Conservation (phyloP, 2,113 vertebrate genomes). For the Microcebus tavaratra region DNA sequence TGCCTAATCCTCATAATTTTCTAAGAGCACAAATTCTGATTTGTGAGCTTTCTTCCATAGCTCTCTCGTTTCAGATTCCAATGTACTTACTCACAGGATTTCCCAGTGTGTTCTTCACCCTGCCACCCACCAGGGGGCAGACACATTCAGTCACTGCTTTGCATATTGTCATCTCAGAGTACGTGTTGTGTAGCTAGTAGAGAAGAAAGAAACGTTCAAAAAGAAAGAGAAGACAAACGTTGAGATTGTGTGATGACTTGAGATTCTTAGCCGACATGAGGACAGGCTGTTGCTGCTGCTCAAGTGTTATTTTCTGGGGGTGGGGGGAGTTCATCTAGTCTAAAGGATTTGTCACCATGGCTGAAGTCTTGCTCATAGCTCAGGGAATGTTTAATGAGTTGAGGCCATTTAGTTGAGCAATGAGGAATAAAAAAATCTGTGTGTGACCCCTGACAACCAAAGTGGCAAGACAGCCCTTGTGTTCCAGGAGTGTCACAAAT, state of each 20-base stretch:
- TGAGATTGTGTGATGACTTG: not conserved
- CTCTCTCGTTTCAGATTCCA: not conserved
- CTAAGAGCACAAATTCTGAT: not conserved
- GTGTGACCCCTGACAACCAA: not conserved
- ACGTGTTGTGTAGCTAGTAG: not conserved
- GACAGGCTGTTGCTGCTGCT: not conserved
- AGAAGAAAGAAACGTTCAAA: not conserved
- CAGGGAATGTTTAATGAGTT: not conserved
- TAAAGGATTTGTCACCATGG: too few relatives aligned
- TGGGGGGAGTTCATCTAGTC: not conserved
- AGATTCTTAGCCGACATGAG: not conserved
- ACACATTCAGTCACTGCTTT: not conserved
- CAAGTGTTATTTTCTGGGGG: not conserved
- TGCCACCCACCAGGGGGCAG: slow-evolving; percentile 69
- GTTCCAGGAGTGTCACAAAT: not conserved
- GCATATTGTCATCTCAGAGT: not conserved
- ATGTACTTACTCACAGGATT: not conserved
- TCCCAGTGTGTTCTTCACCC: not conserved
- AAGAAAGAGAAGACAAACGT: not conserved
- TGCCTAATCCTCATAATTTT: not conserved
- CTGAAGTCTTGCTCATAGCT: not conserved
- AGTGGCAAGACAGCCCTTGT: not conserved
- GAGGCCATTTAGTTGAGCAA: not conserved
- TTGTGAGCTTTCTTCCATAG: not conserved
- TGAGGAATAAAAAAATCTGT: not conserved